Base-by-base conservation (phyloP, 1,140 invertebrate species). In the Phymorhynchus buccinoides region DNA sequence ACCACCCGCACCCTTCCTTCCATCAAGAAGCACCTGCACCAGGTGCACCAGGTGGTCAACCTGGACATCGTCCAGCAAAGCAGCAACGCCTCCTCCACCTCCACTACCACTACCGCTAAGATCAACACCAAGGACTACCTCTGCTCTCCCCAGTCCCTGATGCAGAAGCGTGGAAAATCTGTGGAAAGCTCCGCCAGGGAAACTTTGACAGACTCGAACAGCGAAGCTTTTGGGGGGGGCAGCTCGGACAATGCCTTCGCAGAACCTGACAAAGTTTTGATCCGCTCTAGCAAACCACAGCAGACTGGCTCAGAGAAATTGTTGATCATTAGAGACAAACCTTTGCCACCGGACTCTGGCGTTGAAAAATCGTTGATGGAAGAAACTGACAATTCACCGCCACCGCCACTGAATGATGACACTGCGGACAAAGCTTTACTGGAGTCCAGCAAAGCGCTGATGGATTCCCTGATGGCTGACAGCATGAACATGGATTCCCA, bases 81-180 rank as follows among this genome's bases (percentile, higher is more conserved):
- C n/a, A 27, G 16, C 37, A 75, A 27, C 35, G 18, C 62, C 2
- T 12, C 44, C 27, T n/a, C n/a, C n/a, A n/a, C n/a, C n/a, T n/a
- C n/a, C n/a, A n/a, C n/a, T n/a, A n/a, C n/a, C n/a, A n/a, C n/a
- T n/a, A n/a, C n/a, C n/a, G n/a, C n/a, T n/a, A 83, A 71, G 44
- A 71, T 83, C 35, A 83, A 83, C 62, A 18, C 41, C 41, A 66
- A 56, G 12, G 66, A 83, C n/a, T 83, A 83, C 39, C 56, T 83
- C 16, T 73, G 81, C 81, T 71, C 41, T 0, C 37, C 32, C 22
- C 12, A 62, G 22, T 27, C 56, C 56, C 4, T 4, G 18, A 62
- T 27, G 14, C 14, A 12, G 1, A 62, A n/a, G n/a, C n/a, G n/a
- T n/a, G n/a, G n/a, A n/a, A n/a, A n/a, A n/a, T n/a, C n/a, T n/a